Conservation (phyloP, 2,888 invertebrate species). For the Fragum whitleyi region DNA sequence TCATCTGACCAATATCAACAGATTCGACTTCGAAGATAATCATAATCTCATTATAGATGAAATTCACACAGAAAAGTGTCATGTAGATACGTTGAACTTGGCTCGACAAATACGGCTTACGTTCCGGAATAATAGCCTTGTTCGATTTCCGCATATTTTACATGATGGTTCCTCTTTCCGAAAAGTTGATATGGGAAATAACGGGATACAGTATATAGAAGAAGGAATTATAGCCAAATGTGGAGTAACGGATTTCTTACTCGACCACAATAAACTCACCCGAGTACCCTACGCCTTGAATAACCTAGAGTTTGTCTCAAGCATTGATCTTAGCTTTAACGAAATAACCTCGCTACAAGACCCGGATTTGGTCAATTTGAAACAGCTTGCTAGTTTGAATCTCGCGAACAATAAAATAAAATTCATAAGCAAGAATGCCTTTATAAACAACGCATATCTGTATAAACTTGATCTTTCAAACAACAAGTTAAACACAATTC, state of each 20-base stretch:
- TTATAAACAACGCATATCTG: neutral
- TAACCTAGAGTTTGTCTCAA: neutral
- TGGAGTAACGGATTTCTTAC: neutral
- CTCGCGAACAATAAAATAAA: neutral
- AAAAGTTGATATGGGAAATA: neutral
- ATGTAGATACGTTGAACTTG: neutral
- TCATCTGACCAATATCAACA: neutral
- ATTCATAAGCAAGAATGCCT: conserved; percentile 12
- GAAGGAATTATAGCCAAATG: neutral
- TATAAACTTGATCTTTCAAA: neutral
- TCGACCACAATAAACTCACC: neutral
- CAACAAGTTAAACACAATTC: conserved; percentile 7
- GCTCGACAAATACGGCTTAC: neutral
- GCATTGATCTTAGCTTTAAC: neutral
- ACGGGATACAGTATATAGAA: neutral
- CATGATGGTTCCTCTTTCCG: neutral
- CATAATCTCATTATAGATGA: neutral
- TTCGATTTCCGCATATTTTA: neutral
- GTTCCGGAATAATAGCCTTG: neutral
- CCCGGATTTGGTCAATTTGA: neutral
- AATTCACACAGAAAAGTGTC: conserved; percentile 3
- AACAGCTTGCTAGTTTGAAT: neutral
- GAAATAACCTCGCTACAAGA: neutral
- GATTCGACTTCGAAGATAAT: neutral
- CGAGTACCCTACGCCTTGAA: conserved; percentile 12